Percentiles rank a stretch among this genome's conserved stretches.
Conservation (phyloP, 2,113 vertebrate genomes). For the Leuciscus idus region DNA sequence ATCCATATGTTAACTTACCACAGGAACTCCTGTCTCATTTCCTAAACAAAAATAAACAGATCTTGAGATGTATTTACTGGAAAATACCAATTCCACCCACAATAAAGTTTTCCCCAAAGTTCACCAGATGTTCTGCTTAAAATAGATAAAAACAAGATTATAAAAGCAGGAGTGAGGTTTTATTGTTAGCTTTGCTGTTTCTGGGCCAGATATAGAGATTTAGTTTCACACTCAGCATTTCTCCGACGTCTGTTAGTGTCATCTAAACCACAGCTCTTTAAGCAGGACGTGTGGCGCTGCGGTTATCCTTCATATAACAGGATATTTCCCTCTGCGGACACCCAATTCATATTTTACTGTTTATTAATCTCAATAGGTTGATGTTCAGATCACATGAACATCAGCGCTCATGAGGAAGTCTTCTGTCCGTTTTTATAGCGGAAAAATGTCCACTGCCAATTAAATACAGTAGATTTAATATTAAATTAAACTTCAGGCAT, state of each 20-base stretch:
- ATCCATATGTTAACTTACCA: neutral
- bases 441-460: neutral
- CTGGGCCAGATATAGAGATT: slow-evolving; percentile 15
- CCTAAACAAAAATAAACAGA: neutral
- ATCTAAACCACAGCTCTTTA: slow-evolving; percentile 52
- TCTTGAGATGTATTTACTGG: neutral
- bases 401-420: neutral
- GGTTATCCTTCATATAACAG: slow-evolving; percentile 14
- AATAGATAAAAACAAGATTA: slow-evolving; percentile 13
- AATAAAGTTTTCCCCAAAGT: neutral
- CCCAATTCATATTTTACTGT: slow-evolving; percentile 27
- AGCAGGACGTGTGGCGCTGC: slow-evolving; percentile 44
- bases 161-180: neutral
- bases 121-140: slow-evolving; percentile 26
- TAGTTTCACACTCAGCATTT: slow-evolving; percentile 22
- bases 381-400: slow-evolving; percentile 25
- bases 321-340: slow-evolving; percentile 15
- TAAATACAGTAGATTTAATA: neutral
- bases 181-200: neutral
- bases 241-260: slow-evolving; percentile 52
- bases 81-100: slow-evolving; percentile 6
- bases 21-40: neutral
- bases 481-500: neutral
- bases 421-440: neutral
- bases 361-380: slow-evolving; percentile 18